Conservation (phyloP, 2,888 invertebrate species). For the Malachius bipustulatus region DNA sequence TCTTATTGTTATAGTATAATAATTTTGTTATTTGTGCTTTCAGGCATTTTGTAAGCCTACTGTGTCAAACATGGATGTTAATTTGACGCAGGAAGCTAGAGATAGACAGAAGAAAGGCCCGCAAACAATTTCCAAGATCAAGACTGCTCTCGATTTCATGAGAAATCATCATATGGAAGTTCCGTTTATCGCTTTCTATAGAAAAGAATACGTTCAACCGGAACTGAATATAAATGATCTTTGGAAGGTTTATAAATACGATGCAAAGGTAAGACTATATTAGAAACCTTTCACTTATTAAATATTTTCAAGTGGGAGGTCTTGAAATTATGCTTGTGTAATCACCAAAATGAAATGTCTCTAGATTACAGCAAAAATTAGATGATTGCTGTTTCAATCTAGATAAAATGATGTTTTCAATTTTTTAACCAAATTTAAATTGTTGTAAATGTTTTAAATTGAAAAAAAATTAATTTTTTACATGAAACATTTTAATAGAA, state of each 20-base stretch:
- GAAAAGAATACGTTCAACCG: conserved; percentile 94
- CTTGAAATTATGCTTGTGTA: not conserved
- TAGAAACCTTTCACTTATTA: not conserved
- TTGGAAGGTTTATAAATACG: conserved; percentile 95
- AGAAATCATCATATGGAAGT: conserved; percentile 91
- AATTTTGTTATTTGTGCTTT: conserved; percentile 5
- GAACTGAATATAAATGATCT: conserved; percentile 89
- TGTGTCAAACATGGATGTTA: conserved; percentile 65
- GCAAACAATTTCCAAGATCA: conserved; percentile 75
- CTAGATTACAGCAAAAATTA: too few species aligned
- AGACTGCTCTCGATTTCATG: conserved; percentile 91
- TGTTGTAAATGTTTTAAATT: too few species aligned
- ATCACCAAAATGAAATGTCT: too few species aligned
- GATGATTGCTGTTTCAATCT: too few species aligned
- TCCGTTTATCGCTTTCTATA: conserved; percentile 96
- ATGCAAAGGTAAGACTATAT: conserved; percentile 58
- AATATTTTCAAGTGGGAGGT: not conserved
- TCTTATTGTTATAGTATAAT: not conserved
- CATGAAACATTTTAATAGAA: too few species aligned
- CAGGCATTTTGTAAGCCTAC: conserved; percentile 72
- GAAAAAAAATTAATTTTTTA: too few species aligned
- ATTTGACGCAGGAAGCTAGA: conserved; percentile 40
- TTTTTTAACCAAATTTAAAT: too few species aligned
- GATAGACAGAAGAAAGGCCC: conserved; percentile 51
- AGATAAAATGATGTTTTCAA: too few species aligned